Evolutionary conservation across 2,888 invertebrate genomes (phyloP), one percentile per base, ranked within the genome.

Genomic region (Thelaira solivaga): DNA sequence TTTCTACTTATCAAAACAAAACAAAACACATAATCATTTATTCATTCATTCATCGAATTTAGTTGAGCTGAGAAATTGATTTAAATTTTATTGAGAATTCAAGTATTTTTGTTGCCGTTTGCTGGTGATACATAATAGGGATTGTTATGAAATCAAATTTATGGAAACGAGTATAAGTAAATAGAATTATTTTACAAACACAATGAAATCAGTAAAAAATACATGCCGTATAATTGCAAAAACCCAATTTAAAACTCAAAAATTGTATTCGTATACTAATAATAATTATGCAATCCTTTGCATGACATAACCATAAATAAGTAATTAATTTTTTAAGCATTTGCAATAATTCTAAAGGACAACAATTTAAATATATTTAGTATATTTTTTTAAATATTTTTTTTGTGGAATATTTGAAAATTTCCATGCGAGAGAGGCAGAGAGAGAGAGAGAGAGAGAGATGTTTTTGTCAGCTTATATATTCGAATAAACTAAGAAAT

Each of bases 121-220:
- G 1, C 4, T 22, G 8, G 8, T 7, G 39, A 16, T 61, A 67
- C 65, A 55, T 62, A 67, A 72, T 57, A 57, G 41, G n/a, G 68
- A 62, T 41, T 74, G 74, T 78, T 78, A 74, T 65, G 65, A 78
- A 78, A 78, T 64, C 39, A 64, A 36, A 53, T 55, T 34, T 22
- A 34, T 3, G 2, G 1, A 34, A 34, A n/a, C 8, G n/a, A 41
- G n/a, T n/a, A n/a, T 41, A 53, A 67, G 49, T 16, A n/a, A 26
- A 13, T 24, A n/a, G 13, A 36, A 29, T 39, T n/a, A 20, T 24
- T 8, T n/a, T 16, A 59, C 1, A 20, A 22, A 22, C 10, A 18
- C n/a, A n/a, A n/a, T n/a, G n/a, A n/a, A n/a, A n/a, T n/a, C n/a
- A n/a, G n/a, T n/a, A n/a, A n/a, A n/a, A n/a, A n/a, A n/a, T n/a